phyloP scores from a whole-genome alignment of 2,797 vertebrate genomes.

The Ataeniobius toweri region DNA sequence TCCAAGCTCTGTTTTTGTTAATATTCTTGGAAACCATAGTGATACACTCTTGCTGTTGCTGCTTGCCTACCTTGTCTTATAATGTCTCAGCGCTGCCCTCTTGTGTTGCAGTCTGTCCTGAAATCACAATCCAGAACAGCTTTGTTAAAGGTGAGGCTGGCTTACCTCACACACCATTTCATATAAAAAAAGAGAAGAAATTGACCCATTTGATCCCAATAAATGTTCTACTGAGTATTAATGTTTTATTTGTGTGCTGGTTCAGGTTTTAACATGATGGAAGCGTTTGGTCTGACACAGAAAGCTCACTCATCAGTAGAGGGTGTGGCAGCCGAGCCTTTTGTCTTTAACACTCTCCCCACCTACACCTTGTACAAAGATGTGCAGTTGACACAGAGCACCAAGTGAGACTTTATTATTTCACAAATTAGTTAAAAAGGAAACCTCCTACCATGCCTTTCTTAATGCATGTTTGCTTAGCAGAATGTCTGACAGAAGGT shows the following conservation, averaged over 20 bases:
- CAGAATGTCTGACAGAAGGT: not conserved
- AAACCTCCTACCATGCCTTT: not conserved
- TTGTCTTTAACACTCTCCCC: slow-evolving; percentile 81
- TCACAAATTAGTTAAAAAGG: not conserved
- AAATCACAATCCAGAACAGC: slow-evolving; percentile 80
- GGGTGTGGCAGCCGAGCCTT: slow-evolving; percentile 88
- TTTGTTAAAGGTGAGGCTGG: slow-evolving; percentile 76
- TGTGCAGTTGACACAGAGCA: slow-evolving; percentile 87
- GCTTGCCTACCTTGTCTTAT: not conserved
- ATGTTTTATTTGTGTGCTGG: slow-evolving; percentile 7
- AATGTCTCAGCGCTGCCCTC: slow-evolving; percentile 23
- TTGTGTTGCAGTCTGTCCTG: slow-evolving; percentile 80
- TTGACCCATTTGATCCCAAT: not conserved
- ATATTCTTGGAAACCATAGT: not conserved
- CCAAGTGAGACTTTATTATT: slow-evolving; percentile 77
- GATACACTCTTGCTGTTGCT: too few species aligned
- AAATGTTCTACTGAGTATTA: not conserved
- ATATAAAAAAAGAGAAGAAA: not conserved
- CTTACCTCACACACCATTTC: not conserved
- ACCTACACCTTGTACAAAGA: slow-evolving; percentile 88
- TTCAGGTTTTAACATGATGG: slow-evolving; percentile 94
- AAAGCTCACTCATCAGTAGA: slow-evolving; percentile 86
- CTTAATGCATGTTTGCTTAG: not conserved
- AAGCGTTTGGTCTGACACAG: slow-evolving; percentile 87
- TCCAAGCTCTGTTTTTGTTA: too few species aligned